phyloP scores from a whole-genome alignment of 1,140 invertebrate species.

The Trichonephila clavipes region DNA sequence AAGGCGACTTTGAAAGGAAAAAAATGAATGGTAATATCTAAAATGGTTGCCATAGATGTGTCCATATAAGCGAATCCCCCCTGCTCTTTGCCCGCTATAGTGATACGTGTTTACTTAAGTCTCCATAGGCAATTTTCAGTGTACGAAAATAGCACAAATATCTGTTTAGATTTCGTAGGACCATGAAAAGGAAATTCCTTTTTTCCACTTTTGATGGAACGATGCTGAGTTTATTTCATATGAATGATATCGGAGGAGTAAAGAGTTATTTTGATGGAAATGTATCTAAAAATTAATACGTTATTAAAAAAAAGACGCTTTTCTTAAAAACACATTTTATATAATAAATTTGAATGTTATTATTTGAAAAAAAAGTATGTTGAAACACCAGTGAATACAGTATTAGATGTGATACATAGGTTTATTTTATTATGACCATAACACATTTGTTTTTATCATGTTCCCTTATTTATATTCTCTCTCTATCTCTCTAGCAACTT shows the following conservation, averaged over 20 bases:
- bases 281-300: neutral
- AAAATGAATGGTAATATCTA: conserved; percentile 49
- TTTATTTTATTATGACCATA: too few species aligned
- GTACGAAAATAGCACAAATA: conserved; percentile 4
- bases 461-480: too few species aligned
- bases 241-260: neutral
- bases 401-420: too few species aligned
- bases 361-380: too few species aligned
- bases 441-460: too few species aligned
- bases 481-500: too few species aligned
- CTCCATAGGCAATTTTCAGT: conserved; percentile 8
- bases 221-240: neutral
- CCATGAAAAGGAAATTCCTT: neutral
- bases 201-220: neutral
- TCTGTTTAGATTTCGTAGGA: conserved; percentile 20
- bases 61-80: conserved; percentile 16
- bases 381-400: too few species aligned
- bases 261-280: neutral
- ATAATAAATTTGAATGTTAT: too few species aligned
- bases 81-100: neutral
- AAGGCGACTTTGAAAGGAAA: neutral
- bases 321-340: too few species aligned
- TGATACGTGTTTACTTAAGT: conserved; percentile 22
- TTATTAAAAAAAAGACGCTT: neutral
- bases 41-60: conserved; percentile 2